Base-by-base conservation (phyloP, 1,140 invertebrate species). In the Lepidostoma basale region DNA sequence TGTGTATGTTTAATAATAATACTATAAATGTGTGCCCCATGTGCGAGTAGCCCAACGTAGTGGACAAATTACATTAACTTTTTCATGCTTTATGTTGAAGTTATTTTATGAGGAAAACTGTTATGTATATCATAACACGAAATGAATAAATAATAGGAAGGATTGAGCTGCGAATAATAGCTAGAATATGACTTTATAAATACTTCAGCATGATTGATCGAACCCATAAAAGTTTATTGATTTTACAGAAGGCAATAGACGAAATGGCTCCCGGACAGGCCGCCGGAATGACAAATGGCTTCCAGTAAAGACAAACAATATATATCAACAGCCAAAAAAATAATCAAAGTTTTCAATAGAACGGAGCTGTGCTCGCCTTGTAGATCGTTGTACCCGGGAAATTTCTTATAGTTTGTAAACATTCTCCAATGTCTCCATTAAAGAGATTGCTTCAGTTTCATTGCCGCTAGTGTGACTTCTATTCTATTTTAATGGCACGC, bases 121-220 rank as follows among this genome's bases (percentile, higher is more conserved):
- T 40, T 18, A 40, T 18, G 12, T 49, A 49, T 49, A 18, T 49
- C 10, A 49, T 23, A 49, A 49, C 23, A 22, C 12, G 25, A 49
- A 49, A 18, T 56, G 52, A 56, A 56, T 56, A 56, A 56, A 56
- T 56, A 56, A 56, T 56, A 56, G 36, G 36, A 56, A 56, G 52
- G 52, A 56, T 56, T 56, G 52, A 33, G 16, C 30, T 36, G 26
- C 52, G 52, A 20, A 60, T 40, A 44, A 60, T 42, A 22, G 56
- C 36, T 6, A 14, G 39, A 60, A 44, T 60, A 42, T 60, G 56
- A 60, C 56, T 60, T 60, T 33, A 45, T 58, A 56, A 56, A 70
- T 54, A 67, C 66, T 71, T 58, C 16, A 65, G 65, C 33, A 65
- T 72, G 70, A 72, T 72, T 72, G 70, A 72, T 72, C 52, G 70